Base-by-base conservation (phyloP, 2,113 vertebrate genomes). In the Illadopsis cleaveri region DNA sequence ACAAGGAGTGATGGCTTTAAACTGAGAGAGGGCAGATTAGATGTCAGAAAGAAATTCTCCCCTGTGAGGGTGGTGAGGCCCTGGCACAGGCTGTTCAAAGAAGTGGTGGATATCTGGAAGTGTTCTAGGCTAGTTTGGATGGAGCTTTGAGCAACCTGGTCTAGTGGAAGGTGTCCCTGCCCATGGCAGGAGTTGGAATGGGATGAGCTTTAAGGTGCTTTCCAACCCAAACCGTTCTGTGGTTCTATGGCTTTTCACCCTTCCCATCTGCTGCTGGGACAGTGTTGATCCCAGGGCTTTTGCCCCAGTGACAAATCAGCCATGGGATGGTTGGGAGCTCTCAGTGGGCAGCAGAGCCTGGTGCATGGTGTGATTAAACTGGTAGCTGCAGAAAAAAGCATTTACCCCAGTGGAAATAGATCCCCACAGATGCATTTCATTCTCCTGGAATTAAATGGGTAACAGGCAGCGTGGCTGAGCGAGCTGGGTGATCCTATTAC, bases 351-450 rank as follows among this genome's bases (percentile, higher is more conserved):
- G 53, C 54, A 38, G 62, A 85, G 65, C 45, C 50, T 18, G 10
- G 42, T 8, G 60, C 19, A 15, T 0, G 1, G 2, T 20, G 45
- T 71, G 56, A 45, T 86, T 79, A 61, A 82, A 21, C 85, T 61
- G 65, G 75, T 79, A 68, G 90, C 91, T 95, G 93, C 60, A 95
- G 86, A 64, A 81, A 60, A 60, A 93, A 58, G 13, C 91, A 73
- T 93, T 93, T 37, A 90, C 38, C 64, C 65, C 81, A 15, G 78
- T 60, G 86, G 92, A 76, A 96, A 77, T 31, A 82, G 76, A 93
- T 38, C 11, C 72, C 76, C 54, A 62, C 25, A 76, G 93, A 90
- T 81, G 65, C 75, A 71, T 80, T 93, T 94, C 82, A 61, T 96
- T 95, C 79, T 81, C 56, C n/a, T 65, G 7, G 81, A 53, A 15